phyloP scores from a whole-genome alignment of 2,113 vertebrate species.

The Prionailurus viverrinus region DNA sequence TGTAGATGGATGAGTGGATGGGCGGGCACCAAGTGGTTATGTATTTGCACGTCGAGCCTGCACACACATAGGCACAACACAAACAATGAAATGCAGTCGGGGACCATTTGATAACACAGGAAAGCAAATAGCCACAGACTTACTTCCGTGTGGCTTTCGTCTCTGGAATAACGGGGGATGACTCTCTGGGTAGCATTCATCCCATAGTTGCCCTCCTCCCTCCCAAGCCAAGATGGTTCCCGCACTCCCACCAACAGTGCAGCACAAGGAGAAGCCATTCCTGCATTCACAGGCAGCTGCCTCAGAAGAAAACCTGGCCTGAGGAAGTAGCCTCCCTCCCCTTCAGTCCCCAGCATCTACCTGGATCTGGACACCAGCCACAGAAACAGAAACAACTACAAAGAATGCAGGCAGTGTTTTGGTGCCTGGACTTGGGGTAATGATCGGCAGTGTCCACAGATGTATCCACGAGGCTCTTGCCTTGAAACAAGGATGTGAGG shows the following conservation, averaged over 20 bases:
- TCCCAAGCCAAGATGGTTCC: background rate
- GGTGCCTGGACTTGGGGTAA: background rate
- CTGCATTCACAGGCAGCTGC: background rate
- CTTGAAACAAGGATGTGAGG: background rate
- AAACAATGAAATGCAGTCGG: background rate
- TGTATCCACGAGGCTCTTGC: background rate
- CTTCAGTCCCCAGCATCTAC: background rate
- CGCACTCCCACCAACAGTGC: background rate
- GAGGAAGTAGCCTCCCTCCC: background rate
- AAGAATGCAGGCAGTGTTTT: background rate
- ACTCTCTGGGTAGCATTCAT: background rate
- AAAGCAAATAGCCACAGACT: background rate
- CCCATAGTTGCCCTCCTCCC: background rate
- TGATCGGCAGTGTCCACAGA: background rate
- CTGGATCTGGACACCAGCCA: background rate
- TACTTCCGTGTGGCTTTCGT: background rate
- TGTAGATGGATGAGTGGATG: background rate
- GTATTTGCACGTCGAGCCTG: background rate
- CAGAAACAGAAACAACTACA: constrained; percentile 5
- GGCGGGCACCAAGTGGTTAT: background rate
- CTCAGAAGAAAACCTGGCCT: background rate
- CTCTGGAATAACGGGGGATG: background rate
- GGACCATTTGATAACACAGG: background rate
- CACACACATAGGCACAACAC: background rate
- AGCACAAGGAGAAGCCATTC: background rate